phyloP scores from a whole-genome alignment of 1,140 invertebrate species.

The Tyrophagus putrescentiae region DNA sequence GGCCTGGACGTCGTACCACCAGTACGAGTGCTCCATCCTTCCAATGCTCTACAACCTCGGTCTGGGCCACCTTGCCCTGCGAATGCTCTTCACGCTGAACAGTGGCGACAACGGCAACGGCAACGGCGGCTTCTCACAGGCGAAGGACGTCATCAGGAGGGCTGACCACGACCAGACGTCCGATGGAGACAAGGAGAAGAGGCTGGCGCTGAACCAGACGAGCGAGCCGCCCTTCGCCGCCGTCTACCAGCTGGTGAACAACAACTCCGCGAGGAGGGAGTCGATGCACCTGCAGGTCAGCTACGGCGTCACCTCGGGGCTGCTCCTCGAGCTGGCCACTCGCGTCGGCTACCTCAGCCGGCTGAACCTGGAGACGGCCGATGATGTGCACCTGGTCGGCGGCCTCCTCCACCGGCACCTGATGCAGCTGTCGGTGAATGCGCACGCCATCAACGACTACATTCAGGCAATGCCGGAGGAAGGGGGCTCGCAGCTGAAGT shows the following conservation, averaged over 20 bases:
- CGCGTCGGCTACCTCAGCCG: no score
- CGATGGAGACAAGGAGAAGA: background rate
- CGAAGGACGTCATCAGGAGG: background rate
- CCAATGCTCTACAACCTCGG: background rate
- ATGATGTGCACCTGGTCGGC: slow-evolving; percentile 34
- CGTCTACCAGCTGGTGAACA: no score
- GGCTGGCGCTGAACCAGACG: background rate
- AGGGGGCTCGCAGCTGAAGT: slow-evolving; percentile 28
- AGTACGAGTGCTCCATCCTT: slow-evolving; percentile 52
- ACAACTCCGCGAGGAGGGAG: no score
- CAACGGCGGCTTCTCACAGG: no score
- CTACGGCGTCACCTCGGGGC: no score
- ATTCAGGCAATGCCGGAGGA: background rate
- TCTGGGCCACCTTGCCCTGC: background rate
- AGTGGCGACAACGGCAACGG: background rate
- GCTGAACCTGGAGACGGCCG: background rate
- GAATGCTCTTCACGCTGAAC: background rate
- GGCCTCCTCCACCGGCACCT: slow-evolving; percentile 51
- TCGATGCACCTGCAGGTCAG: no score
- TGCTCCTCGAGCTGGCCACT: no score
- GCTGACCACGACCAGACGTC: background rate
- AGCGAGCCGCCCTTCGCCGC: background rate
- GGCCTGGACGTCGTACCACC: slow-evolving; percentile 54
- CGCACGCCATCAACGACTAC: slow-evolving; percentile 47
- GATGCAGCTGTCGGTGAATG: slow-evolving; percentile 61